phyloP scores from a whole-genome alignment of 2,113 vertebrate species.

The Entosphenus tridentatus region DNA sequence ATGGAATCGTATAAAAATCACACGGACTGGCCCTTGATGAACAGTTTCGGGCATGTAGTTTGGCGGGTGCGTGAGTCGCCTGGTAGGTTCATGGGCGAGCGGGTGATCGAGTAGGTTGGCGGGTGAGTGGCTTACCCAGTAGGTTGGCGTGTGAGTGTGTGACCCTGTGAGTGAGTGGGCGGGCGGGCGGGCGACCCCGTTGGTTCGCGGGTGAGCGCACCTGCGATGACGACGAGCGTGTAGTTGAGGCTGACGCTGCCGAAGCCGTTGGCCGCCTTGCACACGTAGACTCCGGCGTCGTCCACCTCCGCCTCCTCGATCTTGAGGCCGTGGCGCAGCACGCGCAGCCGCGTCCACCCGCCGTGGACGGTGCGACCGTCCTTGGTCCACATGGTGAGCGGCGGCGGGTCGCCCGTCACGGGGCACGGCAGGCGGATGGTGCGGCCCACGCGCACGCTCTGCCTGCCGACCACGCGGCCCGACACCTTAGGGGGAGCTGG shows the following conservation, averaged over 20 bases:
- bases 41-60: no score
- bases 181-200: no score
- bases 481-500: slow-evolving; percentile 18
- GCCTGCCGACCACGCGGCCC: slow-evolving; percentile 14
- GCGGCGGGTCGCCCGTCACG: slow-evolving; percentile 19
- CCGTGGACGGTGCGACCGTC: slow-evolving; percentile 18
- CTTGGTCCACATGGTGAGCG: slow-evolving; percentile 20
- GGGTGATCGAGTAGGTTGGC: no score
- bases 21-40: no score
- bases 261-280: slow-evolving; percentile 20
- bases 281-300: slow-evolving; percentile 18
- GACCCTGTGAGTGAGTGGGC: no score
- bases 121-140: no score
- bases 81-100: no score
- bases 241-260: slow-evolving; percentile 21
- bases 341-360: slow-evolving; percentile 18
- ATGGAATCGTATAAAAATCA: no score
- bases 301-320: slow-evolving; percentile 17
- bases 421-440: slow-evolving; percentile 18
- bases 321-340: slow-evolving; percentile 15
- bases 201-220: slow-evolving; percentile 1
- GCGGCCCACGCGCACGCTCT: slow-evolving; percentile 15
- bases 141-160: no score
- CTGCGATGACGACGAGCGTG: slow-evolving; percentile 18
- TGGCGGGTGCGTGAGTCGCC: no score